Conservation (phyloP, 2,888 invertebrate species). For the Amblyjoppa proteus region DNA sequence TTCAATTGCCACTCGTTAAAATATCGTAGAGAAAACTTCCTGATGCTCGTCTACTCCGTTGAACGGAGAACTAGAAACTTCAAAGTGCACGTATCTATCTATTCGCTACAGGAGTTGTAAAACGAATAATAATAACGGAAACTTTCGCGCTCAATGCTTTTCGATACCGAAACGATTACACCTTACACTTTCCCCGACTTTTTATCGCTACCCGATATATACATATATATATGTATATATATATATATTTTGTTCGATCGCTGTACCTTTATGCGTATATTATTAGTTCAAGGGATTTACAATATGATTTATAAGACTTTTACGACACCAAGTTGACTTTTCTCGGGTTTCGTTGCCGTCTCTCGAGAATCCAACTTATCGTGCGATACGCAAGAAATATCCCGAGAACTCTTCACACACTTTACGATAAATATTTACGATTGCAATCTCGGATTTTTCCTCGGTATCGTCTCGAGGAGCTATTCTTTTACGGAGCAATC, state of each 20-base stretch:
- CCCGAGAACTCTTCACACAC: constrained; percentile 24
- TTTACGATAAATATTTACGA: constrained; percentile 24
- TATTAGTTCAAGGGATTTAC: constrained; percentile 59
- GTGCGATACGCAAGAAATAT: background rate
- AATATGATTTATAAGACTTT: constrained; percentile 54
- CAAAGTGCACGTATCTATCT: constrained; percentile 11
- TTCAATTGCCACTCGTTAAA: constrained; percentile 54
- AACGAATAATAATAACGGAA: constrained; percentile 62
- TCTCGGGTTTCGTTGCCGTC: background rate
- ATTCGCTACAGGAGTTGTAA: constrained; percentile 49
- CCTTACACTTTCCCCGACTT: constrained; percentile 38
- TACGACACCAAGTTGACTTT: constrained; percentile 51
- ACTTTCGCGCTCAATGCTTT: constrained; percentile 48
- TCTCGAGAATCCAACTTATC: background rate
- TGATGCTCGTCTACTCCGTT: constrained; percentile 23
- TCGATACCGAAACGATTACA: constrained; percentile 53
- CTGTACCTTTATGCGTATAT: constrained; percentile 31
- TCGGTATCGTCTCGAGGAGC: constrained; percentile 15
- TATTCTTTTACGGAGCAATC: background rate
- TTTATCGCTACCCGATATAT: background rate
- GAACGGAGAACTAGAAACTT: constrained; percentile 12
- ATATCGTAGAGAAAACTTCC: constrained; percentile 52
- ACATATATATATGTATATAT: constrained; percentile 2
- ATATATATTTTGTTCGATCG: constrained; percentile 11
- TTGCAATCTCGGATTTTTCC: constrained; percentile 4